Conservation (phyloP, 2,888 invertebrate genomes). For the Beris morrisii region DNA sequence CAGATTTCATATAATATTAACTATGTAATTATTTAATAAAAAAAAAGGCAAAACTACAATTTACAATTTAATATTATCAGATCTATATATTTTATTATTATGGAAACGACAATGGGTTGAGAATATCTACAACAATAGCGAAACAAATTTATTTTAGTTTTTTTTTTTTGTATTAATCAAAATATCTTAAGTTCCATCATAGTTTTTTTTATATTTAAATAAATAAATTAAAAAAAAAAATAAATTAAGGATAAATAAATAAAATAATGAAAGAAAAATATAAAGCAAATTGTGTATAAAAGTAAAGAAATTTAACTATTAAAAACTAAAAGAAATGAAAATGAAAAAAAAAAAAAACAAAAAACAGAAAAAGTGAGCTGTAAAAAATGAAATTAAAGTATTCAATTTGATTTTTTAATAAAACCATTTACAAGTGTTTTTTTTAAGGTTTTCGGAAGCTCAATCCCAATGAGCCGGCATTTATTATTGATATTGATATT, state of each 20-base stretch:
- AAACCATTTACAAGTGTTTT: conserved; percentile 1
- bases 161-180: conserved; percentile 35
- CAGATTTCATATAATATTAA: conserved; percentile 6
- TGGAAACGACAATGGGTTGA: conserved; percentile 1
- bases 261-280: conserved; percentile 32
- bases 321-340: conserved; percentile 27
- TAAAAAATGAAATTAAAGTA: conserved; percentile 36
- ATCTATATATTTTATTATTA: neutral
- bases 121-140: conserved; percentile 25
- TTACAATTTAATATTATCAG: no score
- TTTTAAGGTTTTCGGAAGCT: no score
- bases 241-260: conserved; percentile 13
- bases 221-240: conserved; percentile 25
- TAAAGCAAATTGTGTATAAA: conserved; percentile 43
- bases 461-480: no score
- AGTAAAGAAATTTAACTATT: conserved; percentile 31
- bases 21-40: conserved; percentile 6
- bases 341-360: conserved; percentile 38
- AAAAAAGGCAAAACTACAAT: neutral
- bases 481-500: no score
- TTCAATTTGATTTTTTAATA: conserved; percentile 40
- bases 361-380: conserved; percentile 32
- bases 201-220: conserved; percentile 33
- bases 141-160: conserved; percentile 31
- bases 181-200: conserved; percentile 37